Conservation (phyloP, 2,888 invertebrate species). For the Lacanobia oleracea region DNA sequence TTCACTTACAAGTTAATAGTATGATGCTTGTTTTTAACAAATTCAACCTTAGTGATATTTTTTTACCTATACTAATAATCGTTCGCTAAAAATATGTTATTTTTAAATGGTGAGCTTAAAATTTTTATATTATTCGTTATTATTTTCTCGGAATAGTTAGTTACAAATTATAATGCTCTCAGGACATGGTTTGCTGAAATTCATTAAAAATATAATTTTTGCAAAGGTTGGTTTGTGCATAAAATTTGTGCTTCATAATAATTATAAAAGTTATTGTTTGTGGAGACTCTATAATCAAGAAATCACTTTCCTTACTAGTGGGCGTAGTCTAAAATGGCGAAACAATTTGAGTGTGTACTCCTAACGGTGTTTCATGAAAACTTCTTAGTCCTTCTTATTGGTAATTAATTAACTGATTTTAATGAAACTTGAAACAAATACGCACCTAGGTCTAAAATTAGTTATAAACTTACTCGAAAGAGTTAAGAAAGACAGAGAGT, state of each 20-base stretch:
- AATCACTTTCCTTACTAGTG: too few species aligned
- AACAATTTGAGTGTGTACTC: neutral
- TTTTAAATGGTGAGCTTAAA: neutral
- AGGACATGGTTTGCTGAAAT: neutral
- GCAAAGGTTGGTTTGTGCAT: neutral
- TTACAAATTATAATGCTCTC: neutral
- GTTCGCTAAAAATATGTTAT: constrained; percentile 16
- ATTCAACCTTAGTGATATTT: constrained; percentile 56
- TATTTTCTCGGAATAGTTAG: neutral
- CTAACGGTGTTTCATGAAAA: too few species aligned
- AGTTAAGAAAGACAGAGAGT: too few species aligned
- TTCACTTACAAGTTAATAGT: constrained; percentile 56
- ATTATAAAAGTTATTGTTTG: neutral
- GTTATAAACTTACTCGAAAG: too few species aligned
- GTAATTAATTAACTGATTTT: too few species aligned
- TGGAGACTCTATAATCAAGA: neutral
- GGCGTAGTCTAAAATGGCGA: neutral
- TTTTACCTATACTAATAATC: constrained; percentile 48
- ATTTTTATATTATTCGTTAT: neutral
- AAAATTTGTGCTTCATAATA: neutral
- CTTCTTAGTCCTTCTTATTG: too few species aligned
- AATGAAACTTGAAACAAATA: too few species aligned
- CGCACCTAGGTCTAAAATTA: too few species aligned
- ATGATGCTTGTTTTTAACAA: constrained; percentile 57
- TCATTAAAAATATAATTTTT: neutral